Base-by-base conservation (phyloP, 2,888 invertebrate species). In the Acrocera orbiculus region DNA sequence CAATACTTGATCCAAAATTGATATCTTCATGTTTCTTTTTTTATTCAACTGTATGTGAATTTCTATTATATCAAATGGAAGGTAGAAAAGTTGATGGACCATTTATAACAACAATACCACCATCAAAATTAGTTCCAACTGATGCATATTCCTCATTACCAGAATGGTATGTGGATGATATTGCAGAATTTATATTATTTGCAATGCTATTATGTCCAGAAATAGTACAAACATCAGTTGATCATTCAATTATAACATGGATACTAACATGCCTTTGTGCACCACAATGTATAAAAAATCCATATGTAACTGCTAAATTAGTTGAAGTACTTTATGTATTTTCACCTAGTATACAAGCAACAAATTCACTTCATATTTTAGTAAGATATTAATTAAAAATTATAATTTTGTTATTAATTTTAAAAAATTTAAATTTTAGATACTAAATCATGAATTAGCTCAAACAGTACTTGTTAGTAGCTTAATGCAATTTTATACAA, bases 401-500 rank as follows among this genome's bases (percentile, higher is more conserved):
- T n/a, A 9, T 20, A 22, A 13, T 30, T 30, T 23, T 23, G 11
- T n/a, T 34, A 13, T 34, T 20, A 19, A 25, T 14, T 15, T n/a
- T 29, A 27, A 69, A 49, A 64, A 65, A 30, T 66, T 82, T 7
- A 76, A 79, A 50, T 67, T 71, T 39, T 69, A 79, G 55, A 73
- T 95, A 47, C 82, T 93, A 76, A 74, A 80, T 43, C 89, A 93
- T 56, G 81, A 81, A 33, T 65, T 89, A 40, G 78, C 86, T 5
- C 77, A 81, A 48, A 75, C 75, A 4, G 69, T 73, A 38, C 65
- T 98, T 38, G 85, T 92, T 1, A 80, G 87, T 45, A 79, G 83
- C 13, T 67, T 98, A 24, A 93, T 96, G 90, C 87, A 87, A 61
- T 98, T 98, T 65, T 98, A 98, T 62, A 90, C 93, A 47, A 93